phyloP scores from a whole-genome alignment of 2,797 vertebrate genomes.

The Enteromius trimaculatus region DNA sequence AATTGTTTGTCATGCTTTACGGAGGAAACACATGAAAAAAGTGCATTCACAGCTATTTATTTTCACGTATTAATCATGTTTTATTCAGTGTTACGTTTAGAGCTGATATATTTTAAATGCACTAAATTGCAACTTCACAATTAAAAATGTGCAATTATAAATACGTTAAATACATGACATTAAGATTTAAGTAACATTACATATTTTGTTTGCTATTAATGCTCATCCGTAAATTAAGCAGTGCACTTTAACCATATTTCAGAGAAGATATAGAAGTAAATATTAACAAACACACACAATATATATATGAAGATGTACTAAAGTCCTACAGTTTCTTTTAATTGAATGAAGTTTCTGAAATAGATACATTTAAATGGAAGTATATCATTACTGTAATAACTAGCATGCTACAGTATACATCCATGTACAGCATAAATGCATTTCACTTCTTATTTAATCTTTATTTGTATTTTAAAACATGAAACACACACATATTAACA shows the following conservation, averaged over 20 bases:
- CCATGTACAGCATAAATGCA: background rate
- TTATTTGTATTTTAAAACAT: background rate
- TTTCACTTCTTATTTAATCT: background rate
- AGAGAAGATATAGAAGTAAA: background rate
- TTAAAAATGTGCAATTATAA: background rate
- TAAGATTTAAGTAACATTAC: background rate
- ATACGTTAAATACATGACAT: background rate
- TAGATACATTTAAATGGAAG: background rate
- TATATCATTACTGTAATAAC: background rate
- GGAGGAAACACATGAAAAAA: background rate
- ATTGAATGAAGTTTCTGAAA: background rate
- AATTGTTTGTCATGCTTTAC: background rate
- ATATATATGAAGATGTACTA: background rate
- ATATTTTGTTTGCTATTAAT: background rate
- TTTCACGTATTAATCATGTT: background rate
- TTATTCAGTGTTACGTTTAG: background rate
- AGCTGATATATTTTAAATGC: background rate
- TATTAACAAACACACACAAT: background rate
- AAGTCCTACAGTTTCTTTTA: background rate
- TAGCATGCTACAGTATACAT: background rate
- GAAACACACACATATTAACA: background rate
- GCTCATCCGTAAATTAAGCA: background rate
- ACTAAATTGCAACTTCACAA: background rate
- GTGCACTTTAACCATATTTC: background rate
- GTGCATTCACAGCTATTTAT: background rate